These are phyloP conservation scores for Noctua janthina DNA, from an alignment of 2,888 invertebrate genomes.

Conservation along the genomic window DNA sequence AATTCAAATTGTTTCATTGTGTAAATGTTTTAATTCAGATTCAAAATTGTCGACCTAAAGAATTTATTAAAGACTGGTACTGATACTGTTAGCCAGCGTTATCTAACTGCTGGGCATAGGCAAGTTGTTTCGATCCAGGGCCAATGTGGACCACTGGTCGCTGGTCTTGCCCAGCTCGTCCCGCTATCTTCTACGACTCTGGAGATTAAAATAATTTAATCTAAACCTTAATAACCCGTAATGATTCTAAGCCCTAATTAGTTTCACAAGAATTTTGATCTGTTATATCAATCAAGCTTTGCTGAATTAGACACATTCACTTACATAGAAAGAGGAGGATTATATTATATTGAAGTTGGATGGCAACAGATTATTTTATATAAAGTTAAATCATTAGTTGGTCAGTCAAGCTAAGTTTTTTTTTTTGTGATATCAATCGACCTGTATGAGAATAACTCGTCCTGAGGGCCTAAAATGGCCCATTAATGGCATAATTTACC, in stretches of 20 bases:
- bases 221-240: background rate
- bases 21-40: background rate
- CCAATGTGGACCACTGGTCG: no score
- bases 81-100: no score
- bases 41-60: background rate
- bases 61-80: background rate
- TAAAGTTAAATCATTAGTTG: background rate
- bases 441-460: background rate
- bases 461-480: background rate
- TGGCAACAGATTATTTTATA: background rate
- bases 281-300: background rate
- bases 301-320: background rate
- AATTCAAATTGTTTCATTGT: background rate
- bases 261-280: background rate
- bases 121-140: no score
- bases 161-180: no score
- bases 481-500: no score
- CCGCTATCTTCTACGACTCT: no score
- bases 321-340: no score
- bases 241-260: background rate
- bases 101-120: no score
- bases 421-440: background rate
- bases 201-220: background rate
- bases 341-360: background rate
- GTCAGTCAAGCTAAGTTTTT: background rate